Conservation (phyloP, 2,888 invertebrate species). For the Eucriotettix oculatus region DNA sequence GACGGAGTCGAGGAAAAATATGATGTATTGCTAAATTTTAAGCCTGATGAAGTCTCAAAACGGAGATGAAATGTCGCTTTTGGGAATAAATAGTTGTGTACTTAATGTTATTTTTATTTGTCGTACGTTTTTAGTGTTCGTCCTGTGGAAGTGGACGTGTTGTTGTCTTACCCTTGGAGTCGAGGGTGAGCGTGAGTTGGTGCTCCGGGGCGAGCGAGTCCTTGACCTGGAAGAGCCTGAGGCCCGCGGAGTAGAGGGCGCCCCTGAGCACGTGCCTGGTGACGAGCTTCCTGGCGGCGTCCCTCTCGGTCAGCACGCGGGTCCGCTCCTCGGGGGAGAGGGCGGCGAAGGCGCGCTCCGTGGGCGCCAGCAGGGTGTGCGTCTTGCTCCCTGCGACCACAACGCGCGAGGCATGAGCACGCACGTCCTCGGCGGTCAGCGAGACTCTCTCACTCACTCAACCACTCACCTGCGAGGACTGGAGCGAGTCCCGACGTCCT, state of each 20-base stretch:
- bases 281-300: slow-evolving; percentile 49
- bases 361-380: slow-evolving; percentile 63
- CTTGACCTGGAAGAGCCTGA: slow-evolving; percentile 72
- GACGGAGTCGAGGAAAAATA: too few species aligned
- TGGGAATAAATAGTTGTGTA: too few species aligned
- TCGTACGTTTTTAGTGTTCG: too few species aligned
- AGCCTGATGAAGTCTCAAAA: too few species aligned
- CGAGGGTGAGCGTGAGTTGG: slow-evolving; percentile 58
- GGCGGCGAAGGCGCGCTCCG: slow-evolving; percentile 61
- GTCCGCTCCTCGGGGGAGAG: slow-evolving; percentile 42
- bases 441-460: too few species aligned
- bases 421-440: background rate
- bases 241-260: slow-evolving; percentile 68
- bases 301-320: slow-evolving; percentile 40
- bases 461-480: slow-evolving; percentile 50
- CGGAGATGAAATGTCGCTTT: too few species aligned
- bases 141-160: too few species aligned
- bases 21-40: too few species aligned
- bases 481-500: slow-evolving; percentile 62
- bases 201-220: slow-evolving; percentile 60
- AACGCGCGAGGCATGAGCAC: background rate
- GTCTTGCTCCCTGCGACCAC: slow-evolving; percentile 3
- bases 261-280: slow-evolving; percentile 61
- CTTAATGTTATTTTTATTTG: too few species aligned
- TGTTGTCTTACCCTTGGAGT: slow-evolving; percentile 46